These are phyloP conservation scores for Heliconius erato DNA, from an alignment of 2,888 invertebrate species.

Conservation along the genomic window DNA sequence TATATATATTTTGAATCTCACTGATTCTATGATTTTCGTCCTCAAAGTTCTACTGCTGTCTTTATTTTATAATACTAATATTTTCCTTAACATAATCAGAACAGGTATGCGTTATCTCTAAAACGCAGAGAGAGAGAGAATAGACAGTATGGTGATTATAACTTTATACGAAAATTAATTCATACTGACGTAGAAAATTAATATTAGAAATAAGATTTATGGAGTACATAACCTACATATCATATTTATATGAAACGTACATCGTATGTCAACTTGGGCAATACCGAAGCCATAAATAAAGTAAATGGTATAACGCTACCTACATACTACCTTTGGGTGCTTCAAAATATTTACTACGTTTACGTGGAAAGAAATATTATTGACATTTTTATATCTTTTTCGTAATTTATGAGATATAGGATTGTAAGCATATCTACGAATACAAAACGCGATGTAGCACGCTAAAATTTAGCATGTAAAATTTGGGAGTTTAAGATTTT, in stretches of 20 bases:
- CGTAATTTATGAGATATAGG: not conserved
- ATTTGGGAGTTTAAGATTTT: no score
- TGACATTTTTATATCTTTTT: not conserved
- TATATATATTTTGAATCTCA: no score
- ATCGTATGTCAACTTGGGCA: conserved; percentile 25
- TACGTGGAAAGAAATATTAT: conserved; percentile 28
- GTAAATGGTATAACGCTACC: conserved; percentile 18
- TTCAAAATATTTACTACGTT: conserved; percentile 35
- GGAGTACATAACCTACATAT: not conserved
- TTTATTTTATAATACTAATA: no score
- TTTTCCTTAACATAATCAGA: no score
- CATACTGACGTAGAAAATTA: not conserved
- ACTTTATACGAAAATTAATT: not conserved
- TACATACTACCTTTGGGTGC: conserved; percentile 15
- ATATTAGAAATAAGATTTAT: not conserved
- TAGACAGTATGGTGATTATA: no score
- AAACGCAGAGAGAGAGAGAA: no score
- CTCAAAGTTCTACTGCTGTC: no score
- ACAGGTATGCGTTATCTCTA: no score
- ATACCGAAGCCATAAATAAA: conserved; percentile 32
- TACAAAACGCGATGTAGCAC: not conserved
- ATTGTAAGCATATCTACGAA: no score
- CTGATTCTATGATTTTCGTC: no score
- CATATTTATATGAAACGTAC: conserved; percentile 6
- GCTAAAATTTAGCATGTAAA: no score